Conservation (phyloP, 53 echinoderm and acorn worm genomes). For the Echinometra lucunter region DNA sequence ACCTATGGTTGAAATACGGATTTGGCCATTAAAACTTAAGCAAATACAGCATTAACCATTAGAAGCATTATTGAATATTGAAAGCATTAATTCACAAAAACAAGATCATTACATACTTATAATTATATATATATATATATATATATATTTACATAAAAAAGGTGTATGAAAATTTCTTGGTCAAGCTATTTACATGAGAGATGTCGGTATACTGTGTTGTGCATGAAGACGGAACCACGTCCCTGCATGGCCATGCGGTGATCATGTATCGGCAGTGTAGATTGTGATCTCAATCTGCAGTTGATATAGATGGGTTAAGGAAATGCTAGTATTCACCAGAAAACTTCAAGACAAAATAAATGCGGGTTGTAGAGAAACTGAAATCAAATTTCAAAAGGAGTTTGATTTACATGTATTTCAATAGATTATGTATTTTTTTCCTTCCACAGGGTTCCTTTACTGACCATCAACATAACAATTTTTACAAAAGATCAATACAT, state of each 20-base stretch:
- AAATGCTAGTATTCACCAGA: not conserved
- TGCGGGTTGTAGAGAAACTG: too few relatives aligned
- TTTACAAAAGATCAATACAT: too few relatives aligned
- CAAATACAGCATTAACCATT: not conserved
- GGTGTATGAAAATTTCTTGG: constrained; percentile 38
- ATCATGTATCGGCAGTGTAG: constrained; percentile 59
- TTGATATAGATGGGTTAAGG: not conserved
- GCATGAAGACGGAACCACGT: constrained; percentile 1
- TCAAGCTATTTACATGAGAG: constrained; percentile 39
- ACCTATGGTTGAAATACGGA: not conserved
- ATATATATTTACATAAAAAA: constrained; percentile 46
- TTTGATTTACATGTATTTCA: too few relatives aligned
- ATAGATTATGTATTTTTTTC: too few relatives aligned
- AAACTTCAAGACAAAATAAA: too few relatives aligned
- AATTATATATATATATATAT: not conserved
- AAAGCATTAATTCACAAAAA: constrained; percentile 9
- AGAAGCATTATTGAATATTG: not conserved
- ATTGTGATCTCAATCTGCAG: constrained; percentile 63
- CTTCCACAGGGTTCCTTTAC: too few relatives aligned
- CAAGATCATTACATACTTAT: not conserved
- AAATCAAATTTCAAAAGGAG: too few relatives aligned
- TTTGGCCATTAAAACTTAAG: not conserved
- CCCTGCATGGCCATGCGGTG: constrained; percentile 58
- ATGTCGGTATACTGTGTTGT: not conserved
- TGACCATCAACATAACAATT: too few relatives aligned